A percentile compares a stretch with the other conserved stretches of the same genome.
These are phyloP conservation scores for Danio tinwini DNA, from an alignment of 2,797 vertebrate species.

Conservation along the genomic window DNA sequence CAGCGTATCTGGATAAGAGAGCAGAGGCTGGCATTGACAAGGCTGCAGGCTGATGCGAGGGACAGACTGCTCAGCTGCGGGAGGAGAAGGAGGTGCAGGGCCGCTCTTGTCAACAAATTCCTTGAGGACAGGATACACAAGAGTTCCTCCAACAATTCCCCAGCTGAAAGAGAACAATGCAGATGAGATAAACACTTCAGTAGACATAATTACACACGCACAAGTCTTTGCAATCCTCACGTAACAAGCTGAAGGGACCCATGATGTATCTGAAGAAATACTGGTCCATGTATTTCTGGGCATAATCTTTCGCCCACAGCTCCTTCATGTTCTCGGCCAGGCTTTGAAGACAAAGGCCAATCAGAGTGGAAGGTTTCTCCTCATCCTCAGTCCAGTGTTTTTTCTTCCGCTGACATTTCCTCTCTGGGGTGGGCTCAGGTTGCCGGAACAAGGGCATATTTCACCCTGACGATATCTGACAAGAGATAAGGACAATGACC, in stretches of 20 bases:
- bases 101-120: slow-evolving; percentile 76
- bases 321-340: slow-evolving; percentile 84
- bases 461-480: neutral
- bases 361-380: slow-evolving; percentile 63
- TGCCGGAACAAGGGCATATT: slow-evolving; percentile 73
- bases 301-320: slow-evolving; percentile 84
- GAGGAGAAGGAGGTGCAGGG: slow-evolving; percentile 85
- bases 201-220: slow-evolving; percentile 4
- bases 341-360: slow-evolving; percentile 78
- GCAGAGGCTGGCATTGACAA: slow-evolving; percentile 77
- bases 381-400: slow-evolving; percentile 24
- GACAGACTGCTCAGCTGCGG: slow-evolving; percentile 82
- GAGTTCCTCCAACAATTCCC: slow-evolving; percentile 80
- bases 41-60: slow-evolving; percentile 72
- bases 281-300: slow-evolving; percentile 82
- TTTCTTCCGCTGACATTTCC: slow-evolving; percentile 23
- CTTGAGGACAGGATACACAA: slow-evolving; percentile 72
- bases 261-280: slow-evolving; percentile 83
- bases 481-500: neutral
- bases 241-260: slow-evolving; percentile 85
- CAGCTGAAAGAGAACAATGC: slow-evolving; percentile 61
- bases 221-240: slow-evolving; percentile 71
- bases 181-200: neutral
- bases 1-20: slow-evolving; percentile 79
- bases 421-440: slow-evolving; percentile 20